Evolutionary conservation across 2,797 vertebrate genomes (phyloP), one percentile per base, ranked within the genome.

Genomic region (Danio tinwini): DNA sequence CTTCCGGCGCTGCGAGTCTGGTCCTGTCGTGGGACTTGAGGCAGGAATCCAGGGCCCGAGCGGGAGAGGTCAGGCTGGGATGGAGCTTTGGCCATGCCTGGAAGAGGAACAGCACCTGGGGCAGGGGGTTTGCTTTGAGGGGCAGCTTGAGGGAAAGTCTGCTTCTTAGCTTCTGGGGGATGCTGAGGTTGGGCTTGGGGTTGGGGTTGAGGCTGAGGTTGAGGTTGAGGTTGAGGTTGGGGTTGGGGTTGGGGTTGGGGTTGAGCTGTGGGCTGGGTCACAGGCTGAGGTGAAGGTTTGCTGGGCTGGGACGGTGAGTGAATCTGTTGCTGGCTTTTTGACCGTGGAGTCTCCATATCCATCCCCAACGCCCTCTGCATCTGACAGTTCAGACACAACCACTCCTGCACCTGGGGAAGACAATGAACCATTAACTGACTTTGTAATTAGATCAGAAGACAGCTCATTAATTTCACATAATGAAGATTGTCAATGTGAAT

Each of bases 331-430:
- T 98, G 97, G 91, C 98, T 99, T 90, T 98, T 99, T 90, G 97
- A 98, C 83, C 96, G 95, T 63, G 97, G 96, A 0, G 97, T 98
- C 78, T 95, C 97, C 97, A 99, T 99, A 91, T 99, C 97, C 96
- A 99, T 99, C 76, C 98, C 98, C 89, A 99, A 86, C 0, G 98
- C 97, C 88, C 98, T 93, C 93, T 99, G 98, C 98, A 99, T 99
- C 95, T 99, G 98, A 92, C 98, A 99, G 91, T 99, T 99, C 87
- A 99, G 93, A 91, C 98, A 99, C 73, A 99, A 92, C 98, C 98
- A 99, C 89, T 99, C 98, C 85, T 99, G 95, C 78, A 99, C 96
- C 98, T 99, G 86, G 6, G 55, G 49, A 42, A 68, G 8, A 83
- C 74, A 85, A 77, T 70, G 14, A 84, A 10, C 17, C 49, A 55